A percentile compares a stretch with the other conserved stretches of the same genome.
These are phyloP conservation scores for Cuniculus paca DNA, from an alignment of 2,797 vertebrate species.

Conservation along the genomic window DNA sequence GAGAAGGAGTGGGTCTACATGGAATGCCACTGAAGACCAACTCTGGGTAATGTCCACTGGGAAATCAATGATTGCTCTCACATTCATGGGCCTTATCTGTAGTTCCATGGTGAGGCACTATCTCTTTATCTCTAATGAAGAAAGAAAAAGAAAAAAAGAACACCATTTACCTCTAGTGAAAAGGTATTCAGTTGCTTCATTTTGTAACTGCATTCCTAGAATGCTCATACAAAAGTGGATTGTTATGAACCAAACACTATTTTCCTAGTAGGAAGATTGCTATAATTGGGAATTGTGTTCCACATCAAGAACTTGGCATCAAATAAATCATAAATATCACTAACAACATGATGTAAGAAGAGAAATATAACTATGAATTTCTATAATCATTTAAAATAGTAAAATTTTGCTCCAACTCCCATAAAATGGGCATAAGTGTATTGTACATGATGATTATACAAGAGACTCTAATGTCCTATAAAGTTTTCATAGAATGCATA, in stretches of 20 bases:
- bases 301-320: conserved; percentile 53
- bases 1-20: neutral
- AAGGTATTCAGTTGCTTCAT: neutral
- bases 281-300: conserved; percentile 40
- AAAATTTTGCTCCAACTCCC: conserved; percentile 63
- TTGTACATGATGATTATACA: conserved; percentile 59
- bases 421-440: conserved; percentile 62
- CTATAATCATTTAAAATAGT: conserved; percentile 68
- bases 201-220: conserved; percentile 31
- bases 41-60: neutral
- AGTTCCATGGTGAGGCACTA: neutral
- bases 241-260: neutral
- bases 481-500: conserved; percentile 55
- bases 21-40: neutral
- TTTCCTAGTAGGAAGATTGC: conserved; percentile 50
- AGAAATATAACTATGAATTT: conserved; percentile 61
- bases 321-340: conserved; percentile 60
- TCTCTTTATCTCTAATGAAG: neutral
- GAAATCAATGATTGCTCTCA: neutral
- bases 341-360: conserved; percentile 40
- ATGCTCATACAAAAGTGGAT: conserved; percentile 23
- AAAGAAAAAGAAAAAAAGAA: neutral
- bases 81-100: neutral
- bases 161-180: neutral
- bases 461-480: conserved; percentile 66